Base-by-base conservation (phyloP, 2,113 vertebrate genomes). In the Eira barbara region DNA sequence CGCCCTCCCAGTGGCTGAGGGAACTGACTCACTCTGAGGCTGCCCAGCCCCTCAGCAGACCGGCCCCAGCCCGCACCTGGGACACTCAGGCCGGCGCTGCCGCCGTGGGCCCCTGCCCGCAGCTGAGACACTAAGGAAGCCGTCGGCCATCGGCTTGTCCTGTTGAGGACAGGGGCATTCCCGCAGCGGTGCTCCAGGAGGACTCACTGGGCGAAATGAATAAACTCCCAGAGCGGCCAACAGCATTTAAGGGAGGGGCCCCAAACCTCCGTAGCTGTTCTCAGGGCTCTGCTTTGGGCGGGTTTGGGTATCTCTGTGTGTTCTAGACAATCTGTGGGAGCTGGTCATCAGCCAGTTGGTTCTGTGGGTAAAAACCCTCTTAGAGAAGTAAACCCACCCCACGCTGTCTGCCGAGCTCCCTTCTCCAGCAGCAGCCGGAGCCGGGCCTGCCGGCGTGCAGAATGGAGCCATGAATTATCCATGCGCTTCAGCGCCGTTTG, bases 391-490 rank as follows among this genome's bases (percentile, higher is more conserved):
- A 92, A 20, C 0, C n/a, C 4, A 1, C 65, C 80, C 36, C 36
- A 0, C 17, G 17, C 52, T 20, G 10, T 7, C n/a, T 45, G 39
- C 42, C 0, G 13, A 39, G 23, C 39, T 31, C n/a, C 76, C 45
- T 11, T 57, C 55, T n/a, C 17, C 76, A 2, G 34, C 2, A 4
- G 63, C 82, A 13, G 6, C 34, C 1, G 0, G 0, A 4, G 84
- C 81, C 23, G 57, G 15, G 7, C 11, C 34, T 34, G 3, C 42
- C 52, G 0, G 55, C 29, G 4, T 1, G 34, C 20, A 0, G 78
- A 63, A 13, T 1, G 7, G 5, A 36, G 4, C 83, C 76, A 85
- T 93, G 84, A 96, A 91, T 95, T 91, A 94, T 82, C 97, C 95
- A 82, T 85, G 89, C 0, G 0, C 59, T 31, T 34, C 6, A 0